Evolutionary conservation across 2,797 vertebrate genomes (phyloP).

Genomic region (Amphiprion clarkii): DNA sequence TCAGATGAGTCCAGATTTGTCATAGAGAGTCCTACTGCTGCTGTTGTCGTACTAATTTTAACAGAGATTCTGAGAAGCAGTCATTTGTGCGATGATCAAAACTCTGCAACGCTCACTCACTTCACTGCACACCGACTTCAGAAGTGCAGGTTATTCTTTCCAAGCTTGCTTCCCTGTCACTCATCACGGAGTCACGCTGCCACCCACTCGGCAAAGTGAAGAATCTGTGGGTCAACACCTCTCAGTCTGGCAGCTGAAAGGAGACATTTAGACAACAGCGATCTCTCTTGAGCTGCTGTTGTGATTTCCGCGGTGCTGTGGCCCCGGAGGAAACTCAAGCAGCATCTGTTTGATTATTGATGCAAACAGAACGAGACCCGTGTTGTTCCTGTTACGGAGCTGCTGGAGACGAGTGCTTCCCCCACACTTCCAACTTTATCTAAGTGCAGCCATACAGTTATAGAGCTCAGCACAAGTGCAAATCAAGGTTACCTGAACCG

Average conservation of each 20-base stretch:
- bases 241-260: conserved; percentile 19
- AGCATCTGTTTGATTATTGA: conserved; percentile 24
- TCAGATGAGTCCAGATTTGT: neutral
- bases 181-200: neutral
- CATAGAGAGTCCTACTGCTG: neutral
- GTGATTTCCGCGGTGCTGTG: conserved; percentile 15
- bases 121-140: too few relatives aligned
- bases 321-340: conserved; percentile 8
- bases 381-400: neutral
- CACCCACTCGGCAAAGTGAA: conserved; percentile 27
- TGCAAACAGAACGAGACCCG: conserved; percentile 15
- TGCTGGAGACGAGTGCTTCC: conserved; percentile 9
- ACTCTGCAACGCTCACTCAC: neutral
- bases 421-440: conserved; percentile 7
- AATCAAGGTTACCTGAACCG: neutral
- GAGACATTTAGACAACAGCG: conserved; percentile 27
- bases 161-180: neutral
- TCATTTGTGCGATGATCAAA: neutral
- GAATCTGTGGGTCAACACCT: conserved; percentile 33
- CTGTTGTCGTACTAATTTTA: neutral
- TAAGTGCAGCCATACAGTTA: neutral
- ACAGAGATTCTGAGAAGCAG: neutral
- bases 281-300: conserved; percentile 22
- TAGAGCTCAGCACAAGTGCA: neutral
- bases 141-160: neutral